phyloP scores from a whole-genome alignment of 2,888 invertebrate genomes.

The Leptinotarsa rubiginosa region DNA sequence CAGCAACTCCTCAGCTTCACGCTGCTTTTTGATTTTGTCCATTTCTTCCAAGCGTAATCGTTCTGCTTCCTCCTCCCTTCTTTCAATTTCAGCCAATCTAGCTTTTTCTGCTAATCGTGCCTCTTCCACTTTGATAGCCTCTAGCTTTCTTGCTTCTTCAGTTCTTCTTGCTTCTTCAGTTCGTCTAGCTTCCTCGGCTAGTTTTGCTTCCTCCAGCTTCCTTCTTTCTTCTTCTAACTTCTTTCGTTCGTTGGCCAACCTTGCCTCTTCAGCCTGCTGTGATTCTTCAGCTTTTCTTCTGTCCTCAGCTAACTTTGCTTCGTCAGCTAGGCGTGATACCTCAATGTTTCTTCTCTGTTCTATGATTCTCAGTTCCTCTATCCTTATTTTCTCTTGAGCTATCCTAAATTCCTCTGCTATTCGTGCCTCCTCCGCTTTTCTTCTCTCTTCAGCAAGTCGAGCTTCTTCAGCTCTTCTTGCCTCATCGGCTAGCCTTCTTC shows the following conservation, averaged over 20 bases:
- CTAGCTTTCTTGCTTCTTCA: slow-evolving; percentile 45
- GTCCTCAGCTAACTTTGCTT: slow-evolving; percentile 50
- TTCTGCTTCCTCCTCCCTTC: slow-evolving; percentile 54
- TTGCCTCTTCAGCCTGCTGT: slow-evolving; percentile 49
- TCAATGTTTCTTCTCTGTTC: slow-evolving; percentile 45
- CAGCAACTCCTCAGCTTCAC: slow-evolving; percentile 29
- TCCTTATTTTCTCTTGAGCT: slow-evolving; percentile 38
- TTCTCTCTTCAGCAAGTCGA: slow-evolving; percentile 48
- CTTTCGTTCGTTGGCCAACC: slow-evolving; percentile 41
- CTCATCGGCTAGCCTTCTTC: slow-evolving; percentile 48
- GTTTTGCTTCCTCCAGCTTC: slow-evolving; percentile 48
- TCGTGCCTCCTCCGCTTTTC: slow-evolving; percentile 56
- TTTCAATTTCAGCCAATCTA: slow-evolving; percentile 42
- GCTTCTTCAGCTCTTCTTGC: slow-evolving; percentile 51
- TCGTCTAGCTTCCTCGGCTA: slow-evolving; percentile 45
- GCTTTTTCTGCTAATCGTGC: slow-evolving; percentile 49
- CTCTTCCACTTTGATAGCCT: slow-evolving; percentile 49
- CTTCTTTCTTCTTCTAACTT: slow-evolving; percentile 37
- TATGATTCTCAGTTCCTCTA: slow-evolving; percentile 45
- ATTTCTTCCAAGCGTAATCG: slow-evolving; percentile 45
- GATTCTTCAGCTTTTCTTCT: slow-evolving; percentile 46
- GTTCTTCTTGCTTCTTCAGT: slow-evolving; percentile 37
- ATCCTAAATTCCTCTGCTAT: slow-evolving; percentile 39
- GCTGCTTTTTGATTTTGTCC: slow-evolving; percentile 42
- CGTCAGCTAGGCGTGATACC: slow-evolving; percentile 46